Base-by-base conservation (phyloP, 2,888 invertebrate genomes). In the Hypselothyrea guttata region DNA sequence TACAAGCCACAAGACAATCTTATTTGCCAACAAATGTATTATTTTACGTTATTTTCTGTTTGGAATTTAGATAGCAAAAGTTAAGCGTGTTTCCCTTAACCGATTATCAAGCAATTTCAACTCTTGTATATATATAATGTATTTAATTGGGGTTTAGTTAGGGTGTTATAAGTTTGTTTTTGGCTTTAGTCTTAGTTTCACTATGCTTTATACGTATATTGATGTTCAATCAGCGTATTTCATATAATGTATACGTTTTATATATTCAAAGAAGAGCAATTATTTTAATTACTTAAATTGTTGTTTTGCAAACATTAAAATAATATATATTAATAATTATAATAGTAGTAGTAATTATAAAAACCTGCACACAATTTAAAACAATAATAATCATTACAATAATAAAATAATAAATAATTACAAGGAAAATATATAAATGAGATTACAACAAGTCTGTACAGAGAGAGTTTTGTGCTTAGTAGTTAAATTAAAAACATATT, bases 61-160 rank as follows among this genome's bases (percentile, higher is more conserved):
- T 33, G n/a, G 28, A 28, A 28, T 28, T 41, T 41, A 27, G n/a
- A 15, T 16, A 38, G 16, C 38, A 38, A 38, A 9, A 52, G 54
- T 70, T 64, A 71, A 72, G 81, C 81, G 77, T 81, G 71, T 72
- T 69, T 69, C 60, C 22, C 5, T 22, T 22, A 62, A 61, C 71
- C 81, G 81, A 81, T 81, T 81, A 81, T 81, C 81, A 81, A 81
- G 81, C 81, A 81, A 81, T 81, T 77, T 83, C 69, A 81, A 81
- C 84, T 81, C 69, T 60, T 63, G 34, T 58, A 37, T 64, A 40
- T 61, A 52, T 59, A 40, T 47, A 22, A 35, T 61, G 13, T 59
- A 47, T 49, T 31, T 37, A 47, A 53, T 41, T 63, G 5, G 22
- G 59, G 35, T 66, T 52, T 68, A 70, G 45, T 47, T 69, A 51